Evolutionary conservation across 92 coral and sea anemone genomes (phyloP), one percentile per base, ranked within the genome.

Genomic region (Phenganax subtilis): DNA sequence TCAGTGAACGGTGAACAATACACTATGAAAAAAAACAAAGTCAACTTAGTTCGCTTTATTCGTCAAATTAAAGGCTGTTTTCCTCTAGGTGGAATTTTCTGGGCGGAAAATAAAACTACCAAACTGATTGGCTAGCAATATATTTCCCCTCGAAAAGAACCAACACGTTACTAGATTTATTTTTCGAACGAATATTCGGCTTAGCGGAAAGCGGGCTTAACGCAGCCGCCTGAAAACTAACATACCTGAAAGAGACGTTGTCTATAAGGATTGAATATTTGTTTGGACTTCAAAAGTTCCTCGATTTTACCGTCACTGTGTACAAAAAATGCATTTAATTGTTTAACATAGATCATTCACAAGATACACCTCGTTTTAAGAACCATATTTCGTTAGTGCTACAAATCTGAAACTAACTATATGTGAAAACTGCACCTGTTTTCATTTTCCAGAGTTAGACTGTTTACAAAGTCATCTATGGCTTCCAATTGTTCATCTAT

Each of bases 1-100:
- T 84, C n/a, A 94, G 87, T 37, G 98, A 88, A n/a, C 98, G 97
- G 71, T 94, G 98, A 25, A 92, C 97, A 72, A 94, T 94, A 65
- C 98, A 94, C 98, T 94, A 60, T 12, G 75, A 51, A 75, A 89
- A 57, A 12, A 1, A 72, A 6, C 30, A 62, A 2, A 71, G 54
- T 30, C 55, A 12, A 61, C 27, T 0, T 17, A 14, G 67, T 14
- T 61, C 67, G 67, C 1, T 7, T 7, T 17, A 61, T 12, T 61
- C 7, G n/a, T 17, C n/a, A 61, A 8, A 61, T 12, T 15, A 7
- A 61, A 59, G 17, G 12, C 65, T 59, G 3, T 15, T 59, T 9
- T 59, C 12, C 3, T 59, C 17, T 25, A 5, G 17, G 65, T 3
- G 65, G 6, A 59, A 59, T 59, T 59, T 59, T 59, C 4, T 59